Evolutionary conservation across 2,113 vertebrate species (phyloP).

Genomic region (Azemiops feae): DNA sequence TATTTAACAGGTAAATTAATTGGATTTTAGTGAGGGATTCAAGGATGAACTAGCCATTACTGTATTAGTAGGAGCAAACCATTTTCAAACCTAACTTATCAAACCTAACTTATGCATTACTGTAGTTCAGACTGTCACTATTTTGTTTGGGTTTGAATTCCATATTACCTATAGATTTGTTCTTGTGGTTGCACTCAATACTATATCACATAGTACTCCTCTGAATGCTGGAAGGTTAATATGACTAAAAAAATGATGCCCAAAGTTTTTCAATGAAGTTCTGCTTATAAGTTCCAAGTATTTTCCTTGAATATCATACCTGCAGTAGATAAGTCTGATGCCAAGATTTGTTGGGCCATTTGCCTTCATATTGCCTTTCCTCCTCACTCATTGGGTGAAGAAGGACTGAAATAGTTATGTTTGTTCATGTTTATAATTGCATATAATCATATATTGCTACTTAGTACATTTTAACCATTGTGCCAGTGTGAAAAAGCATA

Average conservation of each 20-base stretch:
- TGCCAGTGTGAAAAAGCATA: neutral
- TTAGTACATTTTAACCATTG: neutral
- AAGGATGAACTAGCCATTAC: neutral
- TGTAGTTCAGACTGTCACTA: neutral
- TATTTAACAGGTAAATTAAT: neutral
- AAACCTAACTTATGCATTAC: neutral
- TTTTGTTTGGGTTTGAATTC: neutral
- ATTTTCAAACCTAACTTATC: neutral
- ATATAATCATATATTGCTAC: neutral
- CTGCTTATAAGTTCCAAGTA: neutral
- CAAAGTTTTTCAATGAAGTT: neutral
- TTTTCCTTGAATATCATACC: neutral
- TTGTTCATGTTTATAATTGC: neutral
- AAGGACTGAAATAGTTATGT: neutral
- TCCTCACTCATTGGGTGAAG: neutral
- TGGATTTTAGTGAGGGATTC: neutral
- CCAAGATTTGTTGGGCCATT: neutral
- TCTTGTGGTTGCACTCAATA: neutral
- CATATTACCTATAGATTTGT: neutral
- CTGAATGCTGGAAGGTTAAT: neutral
- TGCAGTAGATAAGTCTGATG: neutral
- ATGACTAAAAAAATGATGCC: neutral
- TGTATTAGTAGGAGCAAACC: neutral
- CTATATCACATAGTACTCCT: neutral
- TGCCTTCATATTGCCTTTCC: neutral